phyloP scores from a whole-genome alignment of 1,140 invertebrate genomes.

The Drosophila biarmipes region DNA sequence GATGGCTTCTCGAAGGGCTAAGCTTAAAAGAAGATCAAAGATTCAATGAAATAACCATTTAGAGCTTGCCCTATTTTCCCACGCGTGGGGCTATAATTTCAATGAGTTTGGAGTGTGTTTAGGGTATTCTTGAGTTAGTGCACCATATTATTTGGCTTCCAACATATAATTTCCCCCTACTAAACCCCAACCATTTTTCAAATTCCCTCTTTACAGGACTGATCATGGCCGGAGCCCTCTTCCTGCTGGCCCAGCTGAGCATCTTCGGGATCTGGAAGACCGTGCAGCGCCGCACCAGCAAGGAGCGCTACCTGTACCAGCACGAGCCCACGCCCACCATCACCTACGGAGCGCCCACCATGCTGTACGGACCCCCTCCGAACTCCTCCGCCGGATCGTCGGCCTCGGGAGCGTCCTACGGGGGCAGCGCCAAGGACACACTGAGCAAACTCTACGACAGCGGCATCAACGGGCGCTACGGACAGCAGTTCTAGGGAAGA shows the following conservation, averaged over 20 bases:
- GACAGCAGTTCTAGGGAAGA: constrained; percentile 89
- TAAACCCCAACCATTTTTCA: too few relatives aligned
- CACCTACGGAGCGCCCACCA: constrained; percentile 72
- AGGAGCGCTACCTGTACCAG: constrained; percentile 85
- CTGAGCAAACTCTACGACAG: constrained; percentile 94
- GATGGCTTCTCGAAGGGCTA: not conserved
- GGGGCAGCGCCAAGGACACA: constrained; percentile 88
- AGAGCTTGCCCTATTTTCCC: not conserved
- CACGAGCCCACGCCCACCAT: constrained; percentile 73
- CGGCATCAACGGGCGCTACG: constrained; percentile 89
- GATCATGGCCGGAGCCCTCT: constrained; percentile 72
- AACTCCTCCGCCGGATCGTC: constrained; percentile 34
- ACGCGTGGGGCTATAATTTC: not conserved
- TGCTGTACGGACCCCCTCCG: constrained; percentile 72
- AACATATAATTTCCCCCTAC: too few relatives aligned
- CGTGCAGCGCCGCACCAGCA: constrained; percentile 91
- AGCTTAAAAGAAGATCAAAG: constrained; percentile 1
- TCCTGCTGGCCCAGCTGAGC: constrained; percentile 78
- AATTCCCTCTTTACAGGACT: constrained; percentile 54
- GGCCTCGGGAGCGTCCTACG: constrained; percentile 57
- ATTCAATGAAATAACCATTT: constrained; percentile 6
- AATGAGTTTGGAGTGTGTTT: not conserved
- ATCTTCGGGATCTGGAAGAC: constrained; percentile 83
- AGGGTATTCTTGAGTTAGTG: too few relatives aligned
- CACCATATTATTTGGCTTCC: too few relatives aligned